These are phyloP conservation scores for Chloroceryle aenea DNA, from an alignment of 2,113 vertebrate genomes.

Conservation along the genomic window DNA sequence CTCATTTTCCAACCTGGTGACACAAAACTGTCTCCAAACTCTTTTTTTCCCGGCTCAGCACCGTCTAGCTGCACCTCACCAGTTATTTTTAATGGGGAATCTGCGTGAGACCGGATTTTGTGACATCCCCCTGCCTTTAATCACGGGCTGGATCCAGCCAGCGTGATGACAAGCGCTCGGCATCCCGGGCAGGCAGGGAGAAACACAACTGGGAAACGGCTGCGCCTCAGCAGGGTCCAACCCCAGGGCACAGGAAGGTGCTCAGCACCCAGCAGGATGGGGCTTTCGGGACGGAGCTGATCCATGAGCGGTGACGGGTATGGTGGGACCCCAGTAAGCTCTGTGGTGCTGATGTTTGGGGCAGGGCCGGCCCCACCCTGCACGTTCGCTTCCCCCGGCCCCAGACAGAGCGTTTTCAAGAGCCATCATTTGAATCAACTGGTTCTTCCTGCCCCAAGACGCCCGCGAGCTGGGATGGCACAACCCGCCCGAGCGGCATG, in stretches of 20 bases:
- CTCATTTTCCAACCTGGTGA: slow-evolving; percentile 35
- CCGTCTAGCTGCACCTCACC: background rate
- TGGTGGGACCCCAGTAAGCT: rapidly evolving
- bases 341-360: background rate
- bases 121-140: slow-evolving; percentile 50
- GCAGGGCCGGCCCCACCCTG: background rate
- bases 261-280: background rate
- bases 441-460: slow-evolving; percentile 48
- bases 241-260: background rate
- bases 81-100: slow-evolving; percentile 56
- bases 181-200: background rate
- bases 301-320: background rate
- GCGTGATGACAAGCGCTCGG: background rate
- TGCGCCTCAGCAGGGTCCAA: background rate
- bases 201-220: background rate
- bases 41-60: background rate
- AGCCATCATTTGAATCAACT: slow-evolving; percentile 32
- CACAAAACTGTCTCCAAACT: slow-evolving; percentile 50
- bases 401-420: background rate
- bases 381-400: background rate
- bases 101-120: background rate
- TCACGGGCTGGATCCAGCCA: background rate
- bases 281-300: rapidly evolving
- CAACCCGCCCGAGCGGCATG: background rate
- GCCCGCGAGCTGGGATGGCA: background rate